Conservation (phyloP, 1,140 invertebrate genomes). For the Bombus difficillimus region DNA sequence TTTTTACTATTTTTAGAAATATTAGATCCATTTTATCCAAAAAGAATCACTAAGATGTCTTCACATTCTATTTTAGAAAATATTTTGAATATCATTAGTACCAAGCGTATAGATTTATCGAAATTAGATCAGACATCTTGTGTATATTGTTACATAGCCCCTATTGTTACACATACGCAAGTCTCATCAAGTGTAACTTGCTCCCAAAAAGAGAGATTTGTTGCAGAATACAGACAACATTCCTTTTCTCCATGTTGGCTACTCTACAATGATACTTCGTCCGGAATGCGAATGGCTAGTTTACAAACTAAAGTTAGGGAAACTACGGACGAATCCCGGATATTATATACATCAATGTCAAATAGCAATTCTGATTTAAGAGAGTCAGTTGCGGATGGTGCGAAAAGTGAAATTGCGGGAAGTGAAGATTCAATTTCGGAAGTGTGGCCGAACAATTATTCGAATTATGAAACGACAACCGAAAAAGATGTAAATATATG, state of each 20-base stretch:
- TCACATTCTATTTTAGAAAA: conserved; percentile 65
- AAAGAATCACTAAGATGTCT: conserved; percentile 52
- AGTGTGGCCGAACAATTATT: conserved; percentile 56
- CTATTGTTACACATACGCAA: conserved; percentile 66
- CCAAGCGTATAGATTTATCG: conserved; percentile 65
- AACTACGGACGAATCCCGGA: not conserved
- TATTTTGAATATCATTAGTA: conserved; percentile 67
- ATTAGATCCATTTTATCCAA: conserved; percentile 68
- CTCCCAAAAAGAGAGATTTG: conserved; percentile 58
- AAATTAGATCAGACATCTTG: conserved; percentile 75
- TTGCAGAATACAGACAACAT: conserved; percentile 67
- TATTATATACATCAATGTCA: not conserved
- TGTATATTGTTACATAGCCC: conserved; percentile 72
- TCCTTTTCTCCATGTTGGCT: conserved; percentile 68
- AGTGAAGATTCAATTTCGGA: conserved; percentile 59
- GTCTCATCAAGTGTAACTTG: conserved; percentile 37
- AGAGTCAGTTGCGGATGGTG: not conserved
- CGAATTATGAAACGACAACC: conserved; percentile 16
- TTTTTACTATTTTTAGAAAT: conserved; percentile 59
- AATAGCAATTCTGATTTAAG: conserved; percentile 35
- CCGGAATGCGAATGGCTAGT: conserved; percentile 67
- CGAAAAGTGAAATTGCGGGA: conserved; percentile 7
- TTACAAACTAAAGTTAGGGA: conserved; percentile 14
- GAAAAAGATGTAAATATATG: conserved; percentile 28
- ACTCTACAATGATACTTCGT: conserved; percentile 67